These are phyloP conservation scores for Xerus inauris DNA, from an alignment of 2,113 vertebrate genomes.

Conservation along the genomic window DNA sequence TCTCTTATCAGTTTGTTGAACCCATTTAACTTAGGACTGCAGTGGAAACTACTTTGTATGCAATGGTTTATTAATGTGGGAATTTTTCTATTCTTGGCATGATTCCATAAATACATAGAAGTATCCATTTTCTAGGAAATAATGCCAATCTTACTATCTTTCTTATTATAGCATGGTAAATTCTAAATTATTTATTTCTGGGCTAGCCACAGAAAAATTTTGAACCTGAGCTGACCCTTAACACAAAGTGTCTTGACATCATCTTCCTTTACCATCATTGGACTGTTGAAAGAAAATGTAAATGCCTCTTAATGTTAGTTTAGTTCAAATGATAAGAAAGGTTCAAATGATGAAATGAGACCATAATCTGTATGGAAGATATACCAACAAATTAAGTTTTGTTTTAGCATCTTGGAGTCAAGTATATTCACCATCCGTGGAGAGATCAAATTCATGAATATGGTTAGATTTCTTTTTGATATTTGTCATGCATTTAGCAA, in stretches of 20 bases:
- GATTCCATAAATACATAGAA: background rate
- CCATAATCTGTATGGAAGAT: background rate
- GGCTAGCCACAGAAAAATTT: background rate
- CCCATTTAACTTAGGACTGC: background rate
- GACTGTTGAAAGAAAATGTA: background rate
- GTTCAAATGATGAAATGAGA: background rate
- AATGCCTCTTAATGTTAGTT: background rate
- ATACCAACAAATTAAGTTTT: background rate
- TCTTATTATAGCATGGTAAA: background rate
- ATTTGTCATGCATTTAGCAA: background rate
- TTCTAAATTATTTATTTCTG: slow-evolving; percentile 16
- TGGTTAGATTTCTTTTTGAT: background rate
- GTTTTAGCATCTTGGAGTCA: background rate
- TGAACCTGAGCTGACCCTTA: background rate
- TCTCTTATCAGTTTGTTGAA: background rate
- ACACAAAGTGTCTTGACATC: background rate
- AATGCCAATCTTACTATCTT: background rate
- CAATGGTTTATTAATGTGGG: background rate
- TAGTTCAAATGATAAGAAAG: background rate
- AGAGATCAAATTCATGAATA: background rate
- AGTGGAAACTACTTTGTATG: background rate
- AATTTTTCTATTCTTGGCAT: background rate
- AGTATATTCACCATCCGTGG: background rate
- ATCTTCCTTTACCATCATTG: slow-evolving; percentile 18
- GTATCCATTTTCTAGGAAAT: background rate